Evolutionary conservation across 2,888 invertebrate genomes (phyloP), one percentile per base, ranked within the genome.

Genomic region (Pyralis farinalis): DNA sequence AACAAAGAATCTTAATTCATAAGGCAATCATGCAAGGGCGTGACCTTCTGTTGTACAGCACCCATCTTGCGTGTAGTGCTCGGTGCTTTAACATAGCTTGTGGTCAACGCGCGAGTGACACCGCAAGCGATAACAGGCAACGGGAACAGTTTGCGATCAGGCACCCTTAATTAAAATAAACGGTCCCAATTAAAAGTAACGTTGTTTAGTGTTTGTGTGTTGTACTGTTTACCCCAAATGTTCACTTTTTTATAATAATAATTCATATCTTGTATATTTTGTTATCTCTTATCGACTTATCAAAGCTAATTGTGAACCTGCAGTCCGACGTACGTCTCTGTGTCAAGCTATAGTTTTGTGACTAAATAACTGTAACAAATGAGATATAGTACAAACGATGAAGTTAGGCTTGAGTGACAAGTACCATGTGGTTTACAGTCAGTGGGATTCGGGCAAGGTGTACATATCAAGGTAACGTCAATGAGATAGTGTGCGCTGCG

Each of bases 381-480:
- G 16, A 16, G n/a, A n/a, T n/a, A n/a, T n/a, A n/a, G n/a, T n/a
- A n/a, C n/a, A n/a, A n/a, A n/a, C n/a, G 38, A 40, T 25, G n/a
- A 45, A 20, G 29, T 46, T 51, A 51, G 49, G 46, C 42, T 43
- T 58, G 46, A 40, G 30, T 6, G 53, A 58, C 12, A 59, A 60
- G 32, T 67, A 60, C 43, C 55, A 57, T 34, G 78, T 78, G 52
- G 55, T 60, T 5, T 81, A 57, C 37, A 51, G 60, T 0, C 70
- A 76, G 29, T 54, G 54, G 42, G 66, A 74, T 6, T 53, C 63
- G 4, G 10, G 29, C 20, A 20, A n/a, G 29, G 29, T 37, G 8
- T 16, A 12, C 6, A 29, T 29, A 11, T 16, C 29, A 9, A 37
- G 36, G 36, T 37, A 30, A 37, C 16, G 1, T n/a, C n/a, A n/a